These are phyloP conservation scores for Helobdella robusta DNA, from an alignment of 2,888 invertebrate genomes.

Conservation along the genomic window DNA sequence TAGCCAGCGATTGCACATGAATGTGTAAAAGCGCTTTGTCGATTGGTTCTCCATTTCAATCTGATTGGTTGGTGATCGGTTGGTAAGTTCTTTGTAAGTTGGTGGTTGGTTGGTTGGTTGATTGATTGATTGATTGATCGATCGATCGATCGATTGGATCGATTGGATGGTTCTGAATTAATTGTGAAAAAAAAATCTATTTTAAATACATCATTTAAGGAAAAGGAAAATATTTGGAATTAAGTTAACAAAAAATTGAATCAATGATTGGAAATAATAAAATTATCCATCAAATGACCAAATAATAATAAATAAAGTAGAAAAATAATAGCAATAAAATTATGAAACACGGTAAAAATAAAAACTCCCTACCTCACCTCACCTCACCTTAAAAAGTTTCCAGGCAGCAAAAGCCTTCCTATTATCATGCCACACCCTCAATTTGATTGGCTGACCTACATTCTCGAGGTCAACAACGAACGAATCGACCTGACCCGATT, in stretches of 20 bases:
- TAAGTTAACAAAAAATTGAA: no score
- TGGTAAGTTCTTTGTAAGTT: neutral
- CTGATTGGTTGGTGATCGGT: constrained; percentile 33
- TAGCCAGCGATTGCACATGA: constrained; percentile 47
- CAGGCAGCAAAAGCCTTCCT: constrained; percentile 45
- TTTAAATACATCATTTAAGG: neutral
- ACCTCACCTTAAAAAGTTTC: constrained; percentile 48
- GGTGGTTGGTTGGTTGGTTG: no score
- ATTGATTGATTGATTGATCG: no score
- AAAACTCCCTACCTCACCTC: no score
- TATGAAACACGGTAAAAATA: no score
- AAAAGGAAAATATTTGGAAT: neutral
- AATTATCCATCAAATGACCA: no score
- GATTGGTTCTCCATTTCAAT: constrained; percentile 46
- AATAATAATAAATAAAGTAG: no score
- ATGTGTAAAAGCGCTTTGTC: constrained; percentile 43
- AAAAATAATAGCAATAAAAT: no score
- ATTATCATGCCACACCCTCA: constrained; percentile 49
- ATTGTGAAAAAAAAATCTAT: constrained; percentile 1
- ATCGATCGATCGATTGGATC: no score
- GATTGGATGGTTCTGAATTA: neutral
- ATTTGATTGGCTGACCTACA: constrained; percentile 47
- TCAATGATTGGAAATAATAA: no score
- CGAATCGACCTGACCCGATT: constrained; percentile 44
- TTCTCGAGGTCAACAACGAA: constrained; percentile 45